Base-by-base conservation (phyloP, 1,140 invertebrate species). In the Anastrepha ludens region DNA sequence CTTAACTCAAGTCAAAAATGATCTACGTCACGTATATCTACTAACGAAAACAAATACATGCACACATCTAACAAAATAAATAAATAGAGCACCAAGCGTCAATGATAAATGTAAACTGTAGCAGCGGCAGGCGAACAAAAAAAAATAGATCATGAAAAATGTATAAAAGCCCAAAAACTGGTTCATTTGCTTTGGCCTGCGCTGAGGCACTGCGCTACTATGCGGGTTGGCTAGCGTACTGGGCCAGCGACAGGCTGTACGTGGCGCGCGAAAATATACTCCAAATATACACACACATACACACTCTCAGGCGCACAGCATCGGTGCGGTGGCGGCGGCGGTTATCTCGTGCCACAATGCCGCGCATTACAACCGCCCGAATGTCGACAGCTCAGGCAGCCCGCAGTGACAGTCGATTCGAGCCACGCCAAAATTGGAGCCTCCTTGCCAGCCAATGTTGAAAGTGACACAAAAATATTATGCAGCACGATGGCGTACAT, bases 291-390 rank as follows among this genome's bases (percentile, higher is more conserved):
- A 29, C 5, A 62, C n/a, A 11, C 29, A 29, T 5, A 39, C 8
- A 11, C 4, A 41, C 3, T 67, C 11, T 7, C 29, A 20, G 2
- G 20, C 47, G 13, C 13, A 81, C 74, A 81, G 74, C 74, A 81
- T 81, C 74, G 17, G 44, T n/a, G 9, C 50, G 47, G 74, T 17
- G 9, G 47, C 55, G n/a, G 9, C 50, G 47, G 74, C 47, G 9
- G 47, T 81, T 81, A 81, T 81, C 74, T 81, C 74, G 74, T 81
- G 74, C 74, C 74, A 81, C 47, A 81, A 81, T 81, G 74, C 74
- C 0, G 70, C 70, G 44, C 64, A 74, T 74, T 74, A 47, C 44
- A 58, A 81, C 74, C 47, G 74, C 74, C n/a, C 44, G 74, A 8
- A 55, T 29, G 74, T 47, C 6, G 47, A 29, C 74, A 81, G n/a